A percentile compares a stretch with the other conserved stretches of the same genome.
Evolutionary conservation across 2,113 vertebrate genomes (phyloP).

Genomic region (Rhagologus leucostigma): DNA sequence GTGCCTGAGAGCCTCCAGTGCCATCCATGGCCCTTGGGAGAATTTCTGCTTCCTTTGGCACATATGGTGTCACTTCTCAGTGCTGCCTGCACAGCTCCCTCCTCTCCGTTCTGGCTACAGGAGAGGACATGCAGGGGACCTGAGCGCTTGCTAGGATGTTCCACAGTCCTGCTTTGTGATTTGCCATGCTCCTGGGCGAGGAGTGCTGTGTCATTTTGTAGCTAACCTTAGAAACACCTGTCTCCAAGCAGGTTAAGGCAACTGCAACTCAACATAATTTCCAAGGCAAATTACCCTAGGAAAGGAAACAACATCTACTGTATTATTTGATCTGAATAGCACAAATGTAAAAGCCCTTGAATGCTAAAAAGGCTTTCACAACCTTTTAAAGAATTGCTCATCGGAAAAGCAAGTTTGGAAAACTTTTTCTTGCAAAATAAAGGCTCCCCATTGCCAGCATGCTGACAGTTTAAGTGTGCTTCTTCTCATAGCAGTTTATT

Average conservation of each 20-base stretch:
- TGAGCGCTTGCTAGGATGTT: not conserved
- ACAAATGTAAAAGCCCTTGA: constrained; percentile 2
- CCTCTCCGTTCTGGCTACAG: not conserved
- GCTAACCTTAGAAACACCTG: not conserved
- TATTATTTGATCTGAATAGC: constrained; percentile 24
- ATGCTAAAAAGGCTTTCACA: constrained; percentile 25
- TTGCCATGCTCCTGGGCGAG: not conserved
- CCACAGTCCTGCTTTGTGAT: not conserved
- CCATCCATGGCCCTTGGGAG: not conserved
- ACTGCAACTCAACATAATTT: not conserved
- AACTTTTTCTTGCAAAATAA: not conserved
- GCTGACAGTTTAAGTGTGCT: constrained; percentile 14
- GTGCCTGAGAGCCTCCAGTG: not conserved
- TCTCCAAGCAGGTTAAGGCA: not conserved
- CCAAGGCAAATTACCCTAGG: constrained; percentile 30
- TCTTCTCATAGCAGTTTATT: not conserved
- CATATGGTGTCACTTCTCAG: accelerated
- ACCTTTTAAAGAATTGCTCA: not conserved
- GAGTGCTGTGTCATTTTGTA: not conserved
- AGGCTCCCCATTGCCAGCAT: not conserved
- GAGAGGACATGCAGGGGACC: not conserved
- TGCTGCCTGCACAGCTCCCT: not conserved
- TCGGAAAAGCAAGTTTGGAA: not conserved
- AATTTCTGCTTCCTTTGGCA: not conserved
- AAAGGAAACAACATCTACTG: not conserved